Evolutionary conservation across 2,888 invertebrate species (phyloP).

Genomic region (Drosophila aldrichi): DNA sequence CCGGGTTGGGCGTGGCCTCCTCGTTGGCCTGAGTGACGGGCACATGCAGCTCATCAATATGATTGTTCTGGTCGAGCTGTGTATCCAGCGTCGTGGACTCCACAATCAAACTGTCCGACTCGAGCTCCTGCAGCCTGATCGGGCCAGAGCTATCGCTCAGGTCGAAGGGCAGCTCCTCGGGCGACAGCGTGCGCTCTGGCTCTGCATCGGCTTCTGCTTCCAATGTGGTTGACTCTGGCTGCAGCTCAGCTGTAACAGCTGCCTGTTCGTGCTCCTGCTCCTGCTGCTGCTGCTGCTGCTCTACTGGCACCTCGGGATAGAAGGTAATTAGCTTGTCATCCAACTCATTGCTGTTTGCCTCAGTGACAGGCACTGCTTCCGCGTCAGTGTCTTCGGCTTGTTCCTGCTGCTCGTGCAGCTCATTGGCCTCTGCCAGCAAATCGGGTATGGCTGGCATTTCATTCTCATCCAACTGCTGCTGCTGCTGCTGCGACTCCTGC

Average conservation of each 20-base stretch:
- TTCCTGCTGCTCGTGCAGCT: conserved; percentile 36
- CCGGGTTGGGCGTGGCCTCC: conserved; percentile 77
- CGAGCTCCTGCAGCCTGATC: conserved; percentile 71
- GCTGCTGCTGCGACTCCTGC: neutral
- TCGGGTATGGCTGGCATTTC: conserved; percentile 47
- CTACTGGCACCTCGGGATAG: conserved; percentile 60
- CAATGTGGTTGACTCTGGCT: conserved; percentile 23
- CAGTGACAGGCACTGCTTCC: conserved; percentile 26
- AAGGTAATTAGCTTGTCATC: conserved; percentile 66
- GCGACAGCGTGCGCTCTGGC: conserved; percentile 65
- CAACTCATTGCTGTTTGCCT: conserved; percentile 24
- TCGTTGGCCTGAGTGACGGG: conserved; percentile 36
- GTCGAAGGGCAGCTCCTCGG: conserved; percentile 82
- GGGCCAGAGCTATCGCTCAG: conserved; percentile 58
- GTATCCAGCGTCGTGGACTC: conserved; percentile 76
- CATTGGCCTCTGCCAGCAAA: conserved; percentile 63
- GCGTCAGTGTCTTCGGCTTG: conserved; percentile 23
- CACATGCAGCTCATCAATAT: conserved; percentile 43
- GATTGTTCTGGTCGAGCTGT: conserved; percentile 48
- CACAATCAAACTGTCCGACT: conserved; percentile 81
- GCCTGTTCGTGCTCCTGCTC: conserved; percentile 21
- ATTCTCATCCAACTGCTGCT: conserved; percentile 4
- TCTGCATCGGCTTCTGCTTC: conserved; percentile 31
- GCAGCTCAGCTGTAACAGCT: conserved; percentile 20
- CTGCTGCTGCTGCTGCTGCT: conserved; percentile 30